A percentile compares a stretch with the other conserved stretches of the same genome.
These are phyloP conservation scores for Drosophila hamatofila DNA, from an alignment of 2,888 invertebrate species.

Conservation along the genomic window DNA sequence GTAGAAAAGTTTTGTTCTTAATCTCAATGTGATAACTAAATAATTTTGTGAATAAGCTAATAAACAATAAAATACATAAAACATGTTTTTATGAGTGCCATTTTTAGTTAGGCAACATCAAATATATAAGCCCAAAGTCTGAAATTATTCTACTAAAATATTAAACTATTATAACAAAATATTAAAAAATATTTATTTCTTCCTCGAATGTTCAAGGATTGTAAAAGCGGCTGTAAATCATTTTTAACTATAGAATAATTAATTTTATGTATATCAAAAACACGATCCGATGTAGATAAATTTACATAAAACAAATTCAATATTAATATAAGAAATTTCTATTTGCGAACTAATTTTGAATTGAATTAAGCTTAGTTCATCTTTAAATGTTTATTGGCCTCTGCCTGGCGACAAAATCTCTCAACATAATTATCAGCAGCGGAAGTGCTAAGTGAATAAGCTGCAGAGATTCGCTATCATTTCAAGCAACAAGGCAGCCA, in stretches of 20 bases:
- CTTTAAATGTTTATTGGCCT: constrained; percentile 10
- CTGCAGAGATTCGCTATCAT: constrained; percentile 30
- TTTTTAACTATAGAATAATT: background rate
- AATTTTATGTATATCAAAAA: background rate
- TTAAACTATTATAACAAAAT: no score
- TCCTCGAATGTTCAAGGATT: background rate
- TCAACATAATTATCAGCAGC: constrained; percentile 22
- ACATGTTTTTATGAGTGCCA: no score
- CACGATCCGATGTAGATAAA: no score
- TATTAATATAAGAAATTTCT: background rate
- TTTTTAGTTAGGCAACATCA: no score
- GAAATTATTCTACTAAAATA: no score
- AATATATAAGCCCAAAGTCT: no score
- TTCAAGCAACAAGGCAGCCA: constrained; percentile 24
- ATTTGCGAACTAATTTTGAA: background rate
- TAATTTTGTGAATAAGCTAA: background rate
- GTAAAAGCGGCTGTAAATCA: background rate
- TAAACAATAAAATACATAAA: no score
- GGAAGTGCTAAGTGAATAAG: constrained; percentile 43
- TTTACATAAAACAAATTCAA: no score
- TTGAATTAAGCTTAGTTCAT: background rate
- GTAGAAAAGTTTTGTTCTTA: background rate
- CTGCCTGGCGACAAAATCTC: constrained; percentile 2
- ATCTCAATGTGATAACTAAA: background rate
- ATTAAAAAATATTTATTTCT: no score